Conservation (phyloP, 2,888 invertebrate genomes). For the Agrotis clavis region DNA sequence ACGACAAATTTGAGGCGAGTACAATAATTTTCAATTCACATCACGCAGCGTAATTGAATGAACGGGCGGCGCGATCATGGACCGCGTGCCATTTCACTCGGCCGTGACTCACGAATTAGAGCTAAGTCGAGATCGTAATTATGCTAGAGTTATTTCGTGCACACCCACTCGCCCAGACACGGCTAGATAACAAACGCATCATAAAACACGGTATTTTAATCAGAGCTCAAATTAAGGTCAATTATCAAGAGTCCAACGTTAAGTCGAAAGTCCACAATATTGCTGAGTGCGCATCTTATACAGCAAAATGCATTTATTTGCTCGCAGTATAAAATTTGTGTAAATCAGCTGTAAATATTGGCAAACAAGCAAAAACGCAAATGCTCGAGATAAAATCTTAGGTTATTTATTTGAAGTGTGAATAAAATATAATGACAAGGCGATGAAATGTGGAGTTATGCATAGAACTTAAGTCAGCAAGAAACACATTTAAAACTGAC, state of each 20-base stretch:
- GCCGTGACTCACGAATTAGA: conserved; percentile 91
- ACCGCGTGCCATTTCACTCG: conserved; percentile 86
- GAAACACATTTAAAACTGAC: conserved; percentile 41
- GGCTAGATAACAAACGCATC: conserved; percentile 77
- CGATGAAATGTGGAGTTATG: conserved; percentile 32
- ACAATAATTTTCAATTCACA: conserved; percentile 82
- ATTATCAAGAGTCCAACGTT: conserved; percentile 68
- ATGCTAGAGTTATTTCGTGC: conserved; percentile 86
- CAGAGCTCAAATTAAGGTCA: conserved; percentile 82
- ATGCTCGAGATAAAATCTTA: conserved; percentile 38
- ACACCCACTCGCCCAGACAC: conserved; percentile 79
- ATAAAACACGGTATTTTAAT: conserved; percentile 81
- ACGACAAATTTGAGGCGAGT: conserved; percentile 77
- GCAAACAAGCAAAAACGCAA: conserved; percentile 52
- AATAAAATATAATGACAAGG: conserved; percentile 48
- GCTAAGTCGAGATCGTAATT: conserved; percentile 87
- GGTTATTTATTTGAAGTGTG: conserved; percentile 46
- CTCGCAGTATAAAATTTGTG: conserved; percentile 49
- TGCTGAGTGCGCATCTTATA: conserved; percentile 44
- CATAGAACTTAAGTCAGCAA: conserved; percentile 8
- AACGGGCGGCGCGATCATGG: conserved; percentile 80
- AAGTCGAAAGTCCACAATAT: conserved; percentile 61
- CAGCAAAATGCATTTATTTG: conserved; percentile 55
- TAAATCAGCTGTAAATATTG: conserved; percentile 62
- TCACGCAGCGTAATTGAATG: conserved; percentile 87